A percentile compares a stretch with the other conserved stretches of the same genome.
phyloP scores from a whole-genome alignment of 2,888 invertebrate species.

The Smittia aterrima region DNA sequence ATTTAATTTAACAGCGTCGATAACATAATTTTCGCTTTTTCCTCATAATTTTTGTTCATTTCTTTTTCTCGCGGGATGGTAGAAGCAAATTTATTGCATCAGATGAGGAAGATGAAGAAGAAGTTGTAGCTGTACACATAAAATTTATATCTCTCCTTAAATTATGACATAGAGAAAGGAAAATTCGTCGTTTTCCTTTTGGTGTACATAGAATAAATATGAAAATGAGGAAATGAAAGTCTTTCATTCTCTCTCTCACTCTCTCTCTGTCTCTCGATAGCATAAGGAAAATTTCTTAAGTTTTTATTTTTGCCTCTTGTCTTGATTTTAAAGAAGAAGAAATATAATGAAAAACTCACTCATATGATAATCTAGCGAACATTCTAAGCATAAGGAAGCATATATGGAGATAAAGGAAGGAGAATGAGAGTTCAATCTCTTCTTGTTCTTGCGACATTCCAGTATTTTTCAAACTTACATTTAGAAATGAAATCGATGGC shows the following conservation, averaged over 20 bases:
- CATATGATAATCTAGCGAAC: slow-evolving; percentile 20
- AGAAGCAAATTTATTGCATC: slow-evolving; percentile 4
- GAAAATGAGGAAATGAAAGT: slow-evolving; percentile 29
- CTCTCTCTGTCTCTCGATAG: no score
- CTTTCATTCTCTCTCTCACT: no score
- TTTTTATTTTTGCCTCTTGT: not conserved
- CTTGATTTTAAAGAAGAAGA: slow-evolving; percentile 20
- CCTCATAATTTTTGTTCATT: not conserved
- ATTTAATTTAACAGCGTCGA: not conserved
- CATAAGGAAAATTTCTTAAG: slow-evolving; percentile 12
- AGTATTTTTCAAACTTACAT: not conserved
- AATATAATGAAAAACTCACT: slow-evolving; percentile 11
- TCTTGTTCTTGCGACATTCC: not conserved
- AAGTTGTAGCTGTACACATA: slow-evolving; percentile 16
- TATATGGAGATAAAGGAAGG: not conserved
- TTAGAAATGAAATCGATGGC: not conserved
- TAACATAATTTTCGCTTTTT: not conserved
- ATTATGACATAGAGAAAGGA: slow-evolving; percentile 16
- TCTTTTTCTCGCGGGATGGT: not conserved
- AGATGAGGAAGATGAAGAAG: no score
- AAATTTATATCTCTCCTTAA: slow-evolving; percentile 22
- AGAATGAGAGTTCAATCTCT: not conserved
- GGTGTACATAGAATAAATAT: slow-evolving; percentile 26
- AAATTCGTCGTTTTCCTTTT: slow-evolving; percentile 1
- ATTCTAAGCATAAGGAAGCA: slow-evolving; percentile 11